phyloP scores from a whole-genome alignment of 2,888 invertebrate genomes.

The Myopa tessellatipennis region DNA sequence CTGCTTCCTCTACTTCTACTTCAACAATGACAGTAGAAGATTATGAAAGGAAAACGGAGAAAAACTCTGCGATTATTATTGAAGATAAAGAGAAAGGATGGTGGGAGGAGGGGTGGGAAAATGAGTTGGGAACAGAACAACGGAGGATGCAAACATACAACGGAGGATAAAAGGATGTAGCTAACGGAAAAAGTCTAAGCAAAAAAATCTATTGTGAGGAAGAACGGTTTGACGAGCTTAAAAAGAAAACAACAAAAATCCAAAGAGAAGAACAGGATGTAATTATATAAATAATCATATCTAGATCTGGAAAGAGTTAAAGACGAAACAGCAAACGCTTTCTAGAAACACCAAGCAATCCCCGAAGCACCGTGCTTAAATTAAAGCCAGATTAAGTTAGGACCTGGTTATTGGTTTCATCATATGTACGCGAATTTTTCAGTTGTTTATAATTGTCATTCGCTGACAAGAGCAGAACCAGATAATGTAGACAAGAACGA shows the following conservation, averaged over 20 bases:
- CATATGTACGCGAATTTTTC: no score
- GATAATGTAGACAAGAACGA: no score
- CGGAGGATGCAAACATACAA: conserved; percentile 10
- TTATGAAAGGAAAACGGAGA: conserved; percentile 21
- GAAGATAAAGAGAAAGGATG: conserved; percentile 13
- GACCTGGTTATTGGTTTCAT: no score
- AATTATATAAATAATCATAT: conserved; percentile 39
- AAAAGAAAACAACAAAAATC: neutral
- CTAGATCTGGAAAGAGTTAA: neutral
- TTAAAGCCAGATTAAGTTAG: no score
- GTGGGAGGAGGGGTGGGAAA: neutral
- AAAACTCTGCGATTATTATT: conserved; percentile 19
- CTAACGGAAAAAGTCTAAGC: neutral
- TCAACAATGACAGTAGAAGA: conserved; percentile 23
- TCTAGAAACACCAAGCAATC: no score
- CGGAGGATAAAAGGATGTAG: neutral
- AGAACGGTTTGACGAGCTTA: neutral
- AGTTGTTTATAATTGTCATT: no score
- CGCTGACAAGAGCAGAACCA: no score
- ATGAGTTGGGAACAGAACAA: neutral
- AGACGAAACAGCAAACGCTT: neutral
- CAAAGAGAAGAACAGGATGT: conserved; percentile 19
- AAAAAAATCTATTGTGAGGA: conserved; percentile 4
- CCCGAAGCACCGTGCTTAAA: no score
- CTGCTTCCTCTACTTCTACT: no score